Percentiles rank a stretch among this genome's conserved stretches.
Evolutionary conservation across 2,113 vertebrate species (phyloP).

Genomic region (Nanorana parkeri): DNA sequence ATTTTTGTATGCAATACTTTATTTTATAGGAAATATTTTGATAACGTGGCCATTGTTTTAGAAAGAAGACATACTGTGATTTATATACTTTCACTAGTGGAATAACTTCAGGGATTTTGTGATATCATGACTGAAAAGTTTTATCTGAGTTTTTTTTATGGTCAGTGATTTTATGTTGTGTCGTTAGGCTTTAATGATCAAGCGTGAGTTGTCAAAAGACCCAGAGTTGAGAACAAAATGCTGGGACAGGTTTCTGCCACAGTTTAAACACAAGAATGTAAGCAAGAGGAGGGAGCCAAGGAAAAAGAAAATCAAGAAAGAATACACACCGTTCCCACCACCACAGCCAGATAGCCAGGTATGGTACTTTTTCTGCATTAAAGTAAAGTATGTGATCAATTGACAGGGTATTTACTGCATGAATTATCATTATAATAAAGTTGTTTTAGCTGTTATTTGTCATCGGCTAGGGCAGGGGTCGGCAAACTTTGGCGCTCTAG

Average conservation of each 20-base stretch:
- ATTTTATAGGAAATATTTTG: too few relatives aligned
- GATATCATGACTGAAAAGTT: not conserved
- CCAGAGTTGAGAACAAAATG: conserved; percentile 85
- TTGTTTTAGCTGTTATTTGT: too few relatives aligned
- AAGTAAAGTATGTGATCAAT: too few relatives aligned
- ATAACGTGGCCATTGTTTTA: too few relatives aligned
- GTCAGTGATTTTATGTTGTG: not conserved
- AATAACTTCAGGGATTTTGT: too few relatives aligned
- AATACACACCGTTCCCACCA: conserved; percentile 95
- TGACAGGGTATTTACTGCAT: too few relatives aligned
- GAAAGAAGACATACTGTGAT: too few relatives aligned
- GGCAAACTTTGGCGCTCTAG: too few relatives aligned
- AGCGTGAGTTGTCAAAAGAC: conserved; percentile 91
- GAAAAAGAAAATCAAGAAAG: conserved; percentile 90
- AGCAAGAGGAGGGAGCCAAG: conserved; percentile 90
- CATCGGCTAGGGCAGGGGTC: too few relatives aligned
- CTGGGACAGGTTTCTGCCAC: conserved; percentile 96
- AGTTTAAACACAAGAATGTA: conserved; percentile 91
- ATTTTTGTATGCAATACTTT: too few relatives aligned
- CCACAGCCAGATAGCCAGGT: conserved; percentile 94
- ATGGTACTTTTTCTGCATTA: not conserved
- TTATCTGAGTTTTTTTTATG: not conserved
- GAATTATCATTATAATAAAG: too few relatives aligned
- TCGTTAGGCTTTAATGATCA: conserved; percentile 94
- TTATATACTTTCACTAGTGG: too few relatives aligned